These are phyloP conservation scores for Vidua chalybeata DNA, from an alignment of 2,113 vertebrate species.

Conservation along the genomic window DNA sequence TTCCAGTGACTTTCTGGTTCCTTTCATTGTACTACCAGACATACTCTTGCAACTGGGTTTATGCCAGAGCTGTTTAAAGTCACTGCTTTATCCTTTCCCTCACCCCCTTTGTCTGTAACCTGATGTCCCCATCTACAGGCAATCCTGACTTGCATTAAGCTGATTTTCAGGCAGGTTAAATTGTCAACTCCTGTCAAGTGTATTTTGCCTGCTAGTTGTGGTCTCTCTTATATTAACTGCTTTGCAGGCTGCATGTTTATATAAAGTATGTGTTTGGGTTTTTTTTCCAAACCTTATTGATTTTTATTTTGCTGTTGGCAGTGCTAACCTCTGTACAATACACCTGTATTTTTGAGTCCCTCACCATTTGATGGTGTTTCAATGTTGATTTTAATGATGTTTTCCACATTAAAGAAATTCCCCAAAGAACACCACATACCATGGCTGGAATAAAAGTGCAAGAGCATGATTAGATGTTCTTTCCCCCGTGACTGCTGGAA, in stretches of 20 bases:
- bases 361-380: not conserved
- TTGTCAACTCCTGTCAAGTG: not conserved
- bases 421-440: rapidly evolving
- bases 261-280: not conserved
- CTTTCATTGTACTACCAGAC: not conserved
- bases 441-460: not conserved
- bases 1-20: not conserved
- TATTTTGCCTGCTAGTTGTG: not conserved
- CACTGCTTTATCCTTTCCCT: not conserved
- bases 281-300: not conserved
- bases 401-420: not conserved
- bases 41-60: not conserved
- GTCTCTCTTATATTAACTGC: not conserved
- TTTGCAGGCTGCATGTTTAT: not conserved
- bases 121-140: not conserved
- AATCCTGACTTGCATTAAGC: not conserved
- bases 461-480: not conserved
- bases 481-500: not conserved
- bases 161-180: not conserved
- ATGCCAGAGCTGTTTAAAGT: not conserved
- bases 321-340: not conserved
- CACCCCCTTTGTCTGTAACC: not conserved
- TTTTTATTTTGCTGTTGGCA: not conserved
- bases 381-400: not conserved
- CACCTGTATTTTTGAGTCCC: not conserved